phyloP scores from a whole-genome alignment of 2,888 invertebrate genomes.

The Hydriomena furcata region DNA sequence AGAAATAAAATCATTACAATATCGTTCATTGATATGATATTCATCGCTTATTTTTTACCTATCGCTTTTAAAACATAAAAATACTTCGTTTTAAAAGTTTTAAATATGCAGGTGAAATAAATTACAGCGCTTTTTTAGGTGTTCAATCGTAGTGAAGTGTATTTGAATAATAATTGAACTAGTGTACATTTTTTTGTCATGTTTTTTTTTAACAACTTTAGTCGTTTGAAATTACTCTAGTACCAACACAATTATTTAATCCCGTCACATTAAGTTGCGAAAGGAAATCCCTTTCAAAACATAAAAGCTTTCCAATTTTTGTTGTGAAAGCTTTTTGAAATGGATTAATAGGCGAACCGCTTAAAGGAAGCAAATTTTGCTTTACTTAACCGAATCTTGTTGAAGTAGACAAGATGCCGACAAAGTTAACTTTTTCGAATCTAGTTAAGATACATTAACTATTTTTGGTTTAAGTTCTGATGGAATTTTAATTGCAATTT shows the following conservation, averaged over 20 bases:
- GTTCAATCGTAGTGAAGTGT: no score
- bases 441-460: slow-evolving; percentile 77
- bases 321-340: slow-evolving; percentile 46
- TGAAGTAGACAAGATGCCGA: slow-evolving; percentile 67
- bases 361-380: slow-evolving; percentile 65
- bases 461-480: slow-evolving; percentile 76
- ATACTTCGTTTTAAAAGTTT: no score
- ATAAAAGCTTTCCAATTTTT: slow-evolving; percentile 42
- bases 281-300: slow-evolving; percentile 41
- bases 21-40: no score
- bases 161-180: no score
- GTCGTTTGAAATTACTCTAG: slow-evolving; percentile 43
- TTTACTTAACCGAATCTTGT: slow-evolving; percentile 69
- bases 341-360: slow-evolving; percentile 54
- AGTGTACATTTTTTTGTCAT: no score
- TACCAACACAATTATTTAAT: slow-evolving; percentile 50
- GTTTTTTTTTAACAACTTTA: no score
- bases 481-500: slow-evolving; percentile 70
- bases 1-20: no score
- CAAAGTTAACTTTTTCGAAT: slow-evolving; percentile 74
- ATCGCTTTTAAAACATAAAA: no score
- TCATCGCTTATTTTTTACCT: no score
- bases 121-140: no score
- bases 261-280: slow-evolving; percentile 37
- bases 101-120: no score